Evolutionary conservation across 2,797 vertebrate species (phyloP).

Genomic region (Xiphophorus birchmanni): DNA sequence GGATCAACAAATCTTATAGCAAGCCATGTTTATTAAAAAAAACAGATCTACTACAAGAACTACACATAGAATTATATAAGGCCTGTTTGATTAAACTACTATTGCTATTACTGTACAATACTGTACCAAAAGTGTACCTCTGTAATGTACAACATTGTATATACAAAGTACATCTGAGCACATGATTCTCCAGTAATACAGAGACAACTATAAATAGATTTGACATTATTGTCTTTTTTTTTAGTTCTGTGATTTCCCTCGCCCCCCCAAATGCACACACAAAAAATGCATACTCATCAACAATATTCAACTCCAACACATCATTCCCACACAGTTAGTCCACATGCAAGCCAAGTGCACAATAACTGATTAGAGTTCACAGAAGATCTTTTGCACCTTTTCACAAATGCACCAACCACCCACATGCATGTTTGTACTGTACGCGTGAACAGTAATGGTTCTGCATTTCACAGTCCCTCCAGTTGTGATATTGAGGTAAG

Average conservation of each 20-base stretch:
- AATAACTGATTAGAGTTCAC: slow-evolving; percentile 73
- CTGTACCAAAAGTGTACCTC: slow-evolving; percentile 90
- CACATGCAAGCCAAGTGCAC: slow-evolving; percentile 82
- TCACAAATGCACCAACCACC: slow-evolving; percentile 62
- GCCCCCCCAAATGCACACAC: slow-evolving; percentile 64
- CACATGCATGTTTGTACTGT: slow-evolving; percentile 35
- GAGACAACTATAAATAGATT: slow-evolving; percentile 89
- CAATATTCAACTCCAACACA: slow-evolving; percentile 75
- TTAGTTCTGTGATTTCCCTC: slow-evolving; percentile 69
- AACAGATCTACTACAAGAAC: slow-evolving; percentile 84
- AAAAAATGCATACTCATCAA: slow-evolving; percentile 84
- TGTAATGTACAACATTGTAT: slow-evolving; percentile 95
- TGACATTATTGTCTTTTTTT: slow-evolving; percentile 80
- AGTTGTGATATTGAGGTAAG: slow-evolving; percentile 82
- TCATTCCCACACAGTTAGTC: slow-evolving; percentile 78
- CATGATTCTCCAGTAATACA: slow-evolving; percentile 88
- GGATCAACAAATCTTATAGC: slow-evolving; percentile 68
- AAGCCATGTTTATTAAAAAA: slow-evolving; percentile 87
- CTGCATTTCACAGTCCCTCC: slow-evolving; percentile 63
- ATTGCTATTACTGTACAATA: slow-evolving; percentile 90
- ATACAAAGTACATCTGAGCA: slow-evolving; percentile 94
- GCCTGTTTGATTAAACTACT: slow-evolving; percentile 86
- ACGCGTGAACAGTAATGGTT: slow-evolving; percentile 47
- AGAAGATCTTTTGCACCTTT: slow-evolving; percentile 50
- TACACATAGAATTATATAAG: slow-evolving; percentile 87